These are phyloP conservation scores for Helicoverpa armigera DNA, from an alignment of 1,140 invertebrate species.

Conservation along the genomic window DNA sequence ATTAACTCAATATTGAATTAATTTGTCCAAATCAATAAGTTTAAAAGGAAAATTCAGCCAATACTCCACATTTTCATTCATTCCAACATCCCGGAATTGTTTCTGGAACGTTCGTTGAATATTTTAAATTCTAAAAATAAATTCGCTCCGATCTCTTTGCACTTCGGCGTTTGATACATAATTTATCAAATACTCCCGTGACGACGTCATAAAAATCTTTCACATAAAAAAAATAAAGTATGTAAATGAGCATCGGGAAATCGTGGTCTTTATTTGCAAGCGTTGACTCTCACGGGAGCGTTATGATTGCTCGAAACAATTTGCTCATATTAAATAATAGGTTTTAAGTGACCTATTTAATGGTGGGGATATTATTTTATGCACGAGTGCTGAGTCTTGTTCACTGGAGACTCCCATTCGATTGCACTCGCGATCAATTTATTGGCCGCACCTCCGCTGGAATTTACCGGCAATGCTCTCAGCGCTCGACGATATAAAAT, in stretches of 20 bases:
- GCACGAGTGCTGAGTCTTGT: conserved; percentile 49
- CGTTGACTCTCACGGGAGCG: neutral
- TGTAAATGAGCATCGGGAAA: conserved; percentile 16
- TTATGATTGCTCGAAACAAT: conserved; percentile 44
- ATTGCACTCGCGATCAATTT: conserved; percentile 41
- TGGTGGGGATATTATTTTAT: conserved; percentile 33
- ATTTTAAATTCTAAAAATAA: neutral
- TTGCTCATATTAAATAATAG: conserved; percentile 39
- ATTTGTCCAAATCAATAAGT: neutral
- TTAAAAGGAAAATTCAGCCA: neutral
- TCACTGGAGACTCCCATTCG: conserved; percentile 14
- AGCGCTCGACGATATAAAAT: conserved; percentile 29
- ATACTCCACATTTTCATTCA: neutral
- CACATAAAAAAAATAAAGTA: conserved; percentile 12
- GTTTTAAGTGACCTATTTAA: conserved; percentile 47
- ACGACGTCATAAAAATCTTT: conserved; percentile 33
- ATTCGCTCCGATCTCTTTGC: neutral
- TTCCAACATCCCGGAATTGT: neutral
- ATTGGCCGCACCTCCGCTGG: conserved; percentile 36
- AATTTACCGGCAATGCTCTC: conserved; percentile 36
- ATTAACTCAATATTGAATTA: neutral
- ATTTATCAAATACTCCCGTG: conserved; percentile 13
- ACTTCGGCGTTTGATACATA: conserved; percentile 9
- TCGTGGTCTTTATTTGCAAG: neutral
- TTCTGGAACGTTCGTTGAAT: neutral